Evolutionary conservation across 2,113 vertebrate species (phyloP).

Genomic region (Agapornis roseicollis): DNA sequence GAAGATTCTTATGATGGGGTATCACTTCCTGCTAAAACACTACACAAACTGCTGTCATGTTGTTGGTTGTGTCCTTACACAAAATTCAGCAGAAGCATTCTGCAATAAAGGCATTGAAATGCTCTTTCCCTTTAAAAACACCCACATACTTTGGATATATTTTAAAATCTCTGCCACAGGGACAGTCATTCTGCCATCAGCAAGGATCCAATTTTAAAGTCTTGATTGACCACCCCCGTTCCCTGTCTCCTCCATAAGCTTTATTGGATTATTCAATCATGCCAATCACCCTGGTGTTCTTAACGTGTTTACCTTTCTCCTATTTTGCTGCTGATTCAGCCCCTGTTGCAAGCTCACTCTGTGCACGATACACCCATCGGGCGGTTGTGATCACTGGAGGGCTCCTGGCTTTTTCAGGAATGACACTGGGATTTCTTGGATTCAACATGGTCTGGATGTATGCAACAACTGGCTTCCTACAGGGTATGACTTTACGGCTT

Average conservation of each 20-base stretch:
- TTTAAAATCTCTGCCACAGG: neutral
- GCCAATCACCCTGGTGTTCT: neutral
- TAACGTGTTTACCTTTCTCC: neutral
- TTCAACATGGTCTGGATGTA: conserved; percentile 50
- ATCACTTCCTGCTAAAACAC: neutral
- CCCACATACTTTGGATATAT: neutral
- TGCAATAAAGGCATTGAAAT: neutral
- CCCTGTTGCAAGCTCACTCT: conserved; percentile 45
- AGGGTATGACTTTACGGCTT: conserved; percentile 16
- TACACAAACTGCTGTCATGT: neutral
- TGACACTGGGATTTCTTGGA: conserved; percentile 50
- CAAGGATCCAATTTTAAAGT: neutral
- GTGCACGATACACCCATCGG: conserved; percentile 13
- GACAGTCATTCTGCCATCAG: neutral
- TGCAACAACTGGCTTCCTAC: conserved; percentile 23
- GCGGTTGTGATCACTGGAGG: conserved; percentile 43
- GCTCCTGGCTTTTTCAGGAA: conserved; percentile 50
- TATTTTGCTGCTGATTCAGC: neutral
- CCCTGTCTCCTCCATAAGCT: neutral
- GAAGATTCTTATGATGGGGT: neutral
- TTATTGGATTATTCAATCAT: neutral
- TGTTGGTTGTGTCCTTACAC: neutral
- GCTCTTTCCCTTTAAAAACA: neutral
- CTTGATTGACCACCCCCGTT: rapidly evolving
- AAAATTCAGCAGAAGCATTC: neutral